Evolutionary conservation across 1,140 invertebrate genomes (phyloP), one percentile per base, ranked within the genome.

Genomic region (Drosophila triauraria): DNA sequence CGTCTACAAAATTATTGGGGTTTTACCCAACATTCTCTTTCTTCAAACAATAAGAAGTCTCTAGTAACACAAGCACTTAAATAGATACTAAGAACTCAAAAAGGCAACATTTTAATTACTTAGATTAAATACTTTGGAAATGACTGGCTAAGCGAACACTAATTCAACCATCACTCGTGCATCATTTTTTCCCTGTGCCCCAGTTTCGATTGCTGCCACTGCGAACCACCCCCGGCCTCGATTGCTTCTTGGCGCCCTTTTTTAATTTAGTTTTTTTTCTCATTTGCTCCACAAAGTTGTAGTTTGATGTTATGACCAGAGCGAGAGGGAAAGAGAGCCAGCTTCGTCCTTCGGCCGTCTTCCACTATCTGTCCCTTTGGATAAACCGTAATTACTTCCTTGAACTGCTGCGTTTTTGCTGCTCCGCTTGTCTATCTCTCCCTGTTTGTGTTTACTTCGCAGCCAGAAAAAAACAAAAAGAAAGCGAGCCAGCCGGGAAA

Each of bases 361-460:
- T 72, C 23, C 70, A 74, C 63, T 86, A 82, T 80, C 74, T 88
- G 81, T 75, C 81, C 63, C 81, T 79, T 85, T 85, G 86, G 81
- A 91, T 85, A 90, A 90, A 90, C 81, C 81, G 90, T 90, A 90
- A 90, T 90, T 90, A 90, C 85, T 90, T 90, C 85, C 85, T 90
- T 90, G 78, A 88, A 90, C 70, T 75, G 85, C 85, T 64, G 85
- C 80, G 59, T 85, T 90, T 82, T 78, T 80, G 61, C 64, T 80
- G 58, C 38, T 72, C 35, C 68, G 63, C 63, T 56, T 57, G 59
- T 48, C 75, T 46, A 27, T 75, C 59, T 69, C 38, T 50, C 17
- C 56, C 62, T 51, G 57, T 65, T 46, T 68, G 61, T 61, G 32
- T 40, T 74, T 65, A 60, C 65, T 76, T 78, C 65, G 20, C 35